Evolutionary conservation across 1,140 invertebrate genomes (phyloP).

Genomic region (Orchestia grillus): DNA sequence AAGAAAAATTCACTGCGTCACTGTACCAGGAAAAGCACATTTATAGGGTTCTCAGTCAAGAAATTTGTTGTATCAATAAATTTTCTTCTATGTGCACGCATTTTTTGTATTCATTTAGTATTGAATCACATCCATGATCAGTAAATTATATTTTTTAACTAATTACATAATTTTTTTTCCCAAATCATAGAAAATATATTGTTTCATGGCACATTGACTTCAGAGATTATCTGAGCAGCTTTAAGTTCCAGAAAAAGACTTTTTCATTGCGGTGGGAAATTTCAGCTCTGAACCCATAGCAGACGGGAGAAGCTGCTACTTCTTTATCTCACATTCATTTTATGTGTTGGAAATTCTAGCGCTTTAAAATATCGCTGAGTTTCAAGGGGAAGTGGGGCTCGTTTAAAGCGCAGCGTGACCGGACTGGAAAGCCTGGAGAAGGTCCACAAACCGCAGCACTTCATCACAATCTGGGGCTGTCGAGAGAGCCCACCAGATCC

Average conservation of each 20-base stretch:
- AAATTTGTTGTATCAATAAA: no score
- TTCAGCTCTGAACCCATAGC: not conserved
- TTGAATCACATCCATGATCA: no score
- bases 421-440: slow-evolving; percentile 36
- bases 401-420: slow-evolving; percentile 52
- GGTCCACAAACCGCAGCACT: slow-evolving; percentile 52
- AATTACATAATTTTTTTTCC: no score
- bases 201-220: not conserved
- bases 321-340: slow-evolving; percentile 19
- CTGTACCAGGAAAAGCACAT: no score
- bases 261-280: not conserved
- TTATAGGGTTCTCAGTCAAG: no score
- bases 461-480: slow-evolving; percentile 54
- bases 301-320: not conserved
- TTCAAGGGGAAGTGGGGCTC: slow-evolving; percentile 49
- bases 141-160: no score
- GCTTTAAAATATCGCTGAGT: slow-evolving; percentile 50
- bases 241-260: not conserved
- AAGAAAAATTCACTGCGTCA: no score
- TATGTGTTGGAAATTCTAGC: slow-evolving; percentile 19
- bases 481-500: slow-evolving; percentile 26
- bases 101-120: no score
- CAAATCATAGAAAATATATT: not conserved
- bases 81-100: no score
- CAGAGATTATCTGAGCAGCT: not conserved